Evolutionary conservation across 2,113 vertebrate species (phyloP), one percentile per base, ranked within the genome.

Genomic region (Motacilla tschutschensis): DNA sequence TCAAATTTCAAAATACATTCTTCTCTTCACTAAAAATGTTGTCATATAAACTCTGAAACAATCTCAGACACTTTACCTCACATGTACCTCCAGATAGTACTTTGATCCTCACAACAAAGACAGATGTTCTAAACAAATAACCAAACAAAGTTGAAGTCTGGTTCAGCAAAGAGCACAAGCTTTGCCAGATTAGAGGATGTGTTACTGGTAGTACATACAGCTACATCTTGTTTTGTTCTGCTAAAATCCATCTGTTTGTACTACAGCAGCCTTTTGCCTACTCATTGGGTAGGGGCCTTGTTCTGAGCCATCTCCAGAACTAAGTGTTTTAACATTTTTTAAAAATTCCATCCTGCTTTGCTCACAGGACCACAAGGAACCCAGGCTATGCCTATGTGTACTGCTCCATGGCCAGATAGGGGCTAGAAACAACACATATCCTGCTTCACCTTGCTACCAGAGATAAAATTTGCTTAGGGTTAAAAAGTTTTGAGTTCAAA

Each of bases 31-130:
- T 35, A 72, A 64, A 81, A 69, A 62, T 41, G 6, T 48, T 35
- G 20, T 67, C 65, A 75, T 54, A 79, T 16, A 62, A 71, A 67
- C 36, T 41, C 77, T 55, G n/a, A 86, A 88, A 75, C 48, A 58
- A 36, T 35, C 51, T 64, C 81, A 79, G 58, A 63, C 28, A 48
- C 51, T 83, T 72, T 28, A 92, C 80, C 24, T 75, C 14, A 5
- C 25, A 26, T 8, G 8, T 70, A 69, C 62, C 38, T 87, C 72
- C 41, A 80, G 44, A 65, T 6, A 85, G 53, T 18, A 67, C 79
- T 85, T 69, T 85, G 65, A 88, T 83, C 70, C 35, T 81, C 55
- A 54, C 43, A 84, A 55, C 64, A 91, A 70, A 79, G 72, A 60
- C 26, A 69, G 47, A 40, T 0, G 0, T 28, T 83, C 46, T 73